phyloP scores from a whole-genome alignment of 2,113 vertebrate species.

The Aleadryas rufinucha region DNA sequence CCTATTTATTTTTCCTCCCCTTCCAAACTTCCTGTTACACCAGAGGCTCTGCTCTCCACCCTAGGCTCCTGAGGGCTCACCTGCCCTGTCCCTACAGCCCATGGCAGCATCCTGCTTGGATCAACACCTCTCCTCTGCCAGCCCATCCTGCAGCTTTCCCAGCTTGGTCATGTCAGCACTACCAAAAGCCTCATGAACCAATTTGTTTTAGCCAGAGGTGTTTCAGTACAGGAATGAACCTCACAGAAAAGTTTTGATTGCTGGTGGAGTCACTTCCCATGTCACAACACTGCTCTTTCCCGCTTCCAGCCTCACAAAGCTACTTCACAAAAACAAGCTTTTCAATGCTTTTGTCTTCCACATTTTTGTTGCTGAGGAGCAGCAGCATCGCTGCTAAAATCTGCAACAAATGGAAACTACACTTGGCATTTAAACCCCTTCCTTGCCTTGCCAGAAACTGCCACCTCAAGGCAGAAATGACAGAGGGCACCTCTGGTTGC shows the following conservation, averaged over 20 bases:
- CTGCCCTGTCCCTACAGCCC: background rate
- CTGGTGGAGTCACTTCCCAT: background rate
- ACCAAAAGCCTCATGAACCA: background rate
- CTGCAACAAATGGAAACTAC: background rate
- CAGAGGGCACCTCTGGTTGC: background rate
- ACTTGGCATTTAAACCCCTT: background rate
- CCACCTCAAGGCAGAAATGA: background rate
- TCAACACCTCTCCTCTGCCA: background rate
- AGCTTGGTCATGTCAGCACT: fast-evolving
- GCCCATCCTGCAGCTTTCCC: background rate
- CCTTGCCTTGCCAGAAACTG: background rate
- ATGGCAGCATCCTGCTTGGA: background rate
- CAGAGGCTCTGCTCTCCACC: background rate
- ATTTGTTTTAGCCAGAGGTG: background rate
- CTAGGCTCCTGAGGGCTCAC: background rate
- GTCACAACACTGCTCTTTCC: background rate
- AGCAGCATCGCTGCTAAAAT: background rate
- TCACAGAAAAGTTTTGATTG: background rate
- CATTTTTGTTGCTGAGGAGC: background rate
- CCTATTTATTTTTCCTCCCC: background rate
- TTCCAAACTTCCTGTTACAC: background rate
- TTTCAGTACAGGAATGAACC: background rate
- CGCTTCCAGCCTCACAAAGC: background rate
- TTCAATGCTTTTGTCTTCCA: fast-evolving
- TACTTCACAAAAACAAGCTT: background rate